Percentiles rank a stretch among this genome's conserved stretches.
phyloP scores from a whole-genome alignment of 2,797 vertebrate species.

The Tamandua tetradactyla region DNA sequence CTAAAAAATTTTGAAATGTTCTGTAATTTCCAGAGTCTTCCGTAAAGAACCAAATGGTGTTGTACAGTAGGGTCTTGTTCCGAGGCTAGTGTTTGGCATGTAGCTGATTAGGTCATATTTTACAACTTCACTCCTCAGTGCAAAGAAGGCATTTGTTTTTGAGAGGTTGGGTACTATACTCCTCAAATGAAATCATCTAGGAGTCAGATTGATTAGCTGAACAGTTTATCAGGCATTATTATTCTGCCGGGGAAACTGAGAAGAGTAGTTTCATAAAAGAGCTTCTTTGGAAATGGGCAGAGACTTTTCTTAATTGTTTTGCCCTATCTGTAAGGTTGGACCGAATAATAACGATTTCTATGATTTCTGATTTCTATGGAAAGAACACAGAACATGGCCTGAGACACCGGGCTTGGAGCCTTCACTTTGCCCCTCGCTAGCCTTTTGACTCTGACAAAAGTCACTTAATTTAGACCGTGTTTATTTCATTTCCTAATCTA shows the following conservation, averaged over 20 bases:
- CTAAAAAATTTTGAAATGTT: neutral
- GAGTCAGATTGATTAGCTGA: neutral
- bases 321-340: neutral
- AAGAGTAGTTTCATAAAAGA: neutral
- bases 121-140: neutral
- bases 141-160: neutral
- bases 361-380: neutral
- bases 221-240: neutral
- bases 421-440: neutral
- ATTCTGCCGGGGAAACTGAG: neutral
- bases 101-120: neutral
- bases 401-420: neutral
- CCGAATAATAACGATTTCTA: neutral
- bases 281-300: neutral
- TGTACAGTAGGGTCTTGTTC: neutral
- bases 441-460: neutral
- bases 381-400: neutral
- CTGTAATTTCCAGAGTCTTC: neutral
- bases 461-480: neutral
- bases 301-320: neutral
- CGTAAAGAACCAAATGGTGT: neutral
- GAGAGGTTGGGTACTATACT: neutral
- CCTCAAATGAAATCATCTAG: neutral
- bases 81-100: neutral
- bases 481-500: neutral